These are phyloP conservation scores for Esox lucius DNA, from an alignment of 2,797 vertebrate species.

Conservation along the genomic window DNA sequence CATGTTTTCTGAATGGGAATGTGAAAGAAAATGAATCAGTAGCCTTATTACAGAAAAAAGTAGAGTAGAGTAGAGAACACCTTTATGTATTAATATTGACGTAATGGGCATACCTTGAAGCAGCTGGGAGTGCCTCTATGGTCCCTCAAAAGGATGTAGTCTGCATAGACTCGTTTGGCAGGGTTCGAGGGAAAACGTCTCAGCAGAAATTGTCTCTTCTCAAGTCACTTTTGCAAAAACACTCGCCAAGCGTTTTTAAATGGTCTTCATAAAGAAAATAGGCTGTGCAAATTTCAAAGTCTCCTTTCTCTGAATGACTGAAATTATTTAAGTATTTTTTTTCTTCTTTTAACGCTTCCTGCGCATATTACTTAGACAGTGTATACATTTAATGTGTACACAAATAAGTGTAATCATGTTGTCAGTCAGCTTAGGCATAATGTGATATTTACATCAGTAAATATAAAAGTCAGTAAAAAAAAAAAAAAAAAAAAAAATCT, in stretches of 20 bases:
- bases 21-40: background rate
- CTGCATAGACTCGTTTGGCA: slow-evolving; percentile 58
- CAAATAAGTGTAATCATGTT: slow-evolving; percentile 38
- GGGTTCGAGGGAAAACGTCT: slow-evolving; percentile 60
- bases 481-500: background rate
- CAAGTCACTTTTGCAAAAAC: slow-evolving; percentile 47
- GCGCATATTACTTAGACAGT: slow-evolving; percentile 28
- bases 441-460: slow-evolving; percentile 33
- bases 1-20: background rate
- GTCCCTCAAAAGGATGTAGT: slow-evolving; percentile 68
- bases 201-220: slow-evolving; percentile 53
- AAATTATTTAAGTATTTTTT: slow-evolving; percentile 26
- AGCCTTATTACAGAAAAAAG: background rate
- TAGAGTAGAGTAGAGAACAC: background rate
- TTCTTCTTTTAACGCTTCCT: slow-evolving; percentile 36
- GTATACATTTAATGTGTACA: slow-evolving; percentile 44
- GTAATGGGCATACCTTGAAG: slow-evolving; percentile 70
- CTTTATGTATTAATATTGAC: background rate
- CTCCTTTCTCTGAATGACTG: slow-evolving; percentile 41
- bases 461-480: slow-evolving; percentile 5
- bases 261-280: slow-evolving; percentile 43
- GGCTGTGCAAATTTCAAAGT: slow-evolving; percentile 36
- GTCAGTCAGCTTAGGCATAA: slow-evolving; percentile 38
- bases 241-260: slow-evolving; percentile 69
- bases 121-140: slow-evolving; percentile 57